These are phyloP conservation scores for Gnathonemus echidnorhynchus DNA, from an alignment of 2,113 vertebrate genomes.

Conservation along the genomic window DNA sequence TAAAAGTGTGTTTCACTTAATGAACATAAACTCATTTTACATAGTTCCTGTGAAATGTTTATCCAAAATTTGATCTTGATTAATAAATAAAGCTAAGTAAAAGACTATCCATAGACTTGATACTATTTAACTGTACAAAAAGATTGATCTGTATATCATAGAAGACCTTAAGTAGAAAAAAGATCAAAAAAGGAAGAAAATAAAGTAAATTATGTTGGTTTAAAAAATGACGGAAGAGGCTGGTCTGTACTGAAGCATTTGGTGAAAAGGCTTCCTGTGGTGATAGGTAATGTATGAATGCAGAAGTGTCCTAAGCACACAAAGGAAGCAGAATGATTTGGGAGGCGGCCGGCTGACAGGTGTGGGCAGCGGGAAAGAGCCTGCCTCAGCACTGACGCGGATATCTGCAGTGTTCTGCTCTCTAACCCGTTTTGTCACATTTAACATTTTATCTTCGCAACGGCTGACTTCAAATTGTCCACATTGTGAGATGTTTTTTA, in stretches of 20 bases:
- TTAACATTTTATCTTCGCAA: conserved; percentile 7
- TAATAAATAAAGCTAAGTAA: background rate
- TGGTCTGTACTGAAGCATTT: background rate
- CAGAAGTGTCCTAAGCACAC: background rate
- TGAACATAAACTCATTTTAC: background rate
- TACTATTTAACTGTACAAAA: background rate
- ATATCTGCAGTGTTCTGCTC: background rate
- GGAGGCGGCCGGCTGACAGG: background rate
- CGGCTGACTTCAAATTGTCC: background rate
- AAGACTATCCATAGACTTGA: background rate
- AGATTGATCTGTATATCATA: background rate
- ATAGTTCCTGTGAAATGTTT: background rate
- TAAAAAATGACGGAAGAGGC: background rate
- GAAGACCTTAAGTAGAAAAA: background rate
- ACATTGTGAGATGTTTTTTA: background rate
- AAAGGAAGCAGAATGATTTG: background rate
- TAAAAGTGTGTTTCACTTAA: background rate
- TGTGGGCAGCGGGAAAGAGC: background rate
- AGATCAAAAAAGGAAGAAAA: background rate
- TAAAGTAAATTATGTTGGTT: background rate
- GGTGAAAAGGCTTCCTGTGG: background rate
- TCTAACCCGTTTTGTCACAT: background rate
- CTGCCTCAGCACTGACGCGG: background rate
- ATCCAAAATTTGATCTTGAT: background rate
- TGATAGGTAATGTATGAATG: background rate